Evolutionary conservation across 2,113 vertebrate genomes (phyloP).

Genomic region (Terrapene triunguis): DNA sequence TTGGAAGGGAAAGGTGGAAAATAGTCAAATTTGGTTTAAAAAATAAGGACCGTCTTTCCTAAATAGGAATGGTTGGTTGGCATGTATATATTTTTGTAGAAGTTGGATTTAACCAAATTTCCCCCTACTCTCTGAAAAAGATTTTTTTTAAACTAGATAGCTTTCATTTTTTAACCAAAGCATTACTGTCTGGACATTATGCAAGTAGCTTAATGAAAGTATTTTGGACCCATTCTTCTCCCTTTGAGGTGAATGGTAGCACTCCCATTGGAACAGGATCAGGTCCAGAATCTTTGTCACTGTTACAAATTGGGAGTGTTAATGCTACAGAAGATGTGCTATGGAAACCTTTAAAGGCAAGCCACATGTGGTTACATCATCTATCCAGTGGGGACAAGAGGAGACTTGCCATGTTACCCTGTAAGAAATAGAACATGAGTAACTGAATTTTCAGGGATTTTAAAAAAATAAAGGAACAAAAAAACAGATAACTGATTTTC

Average conservation of each 20-base stretch:
- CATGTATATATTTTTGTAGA: neutral
- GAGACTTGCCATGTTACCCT: neutral
- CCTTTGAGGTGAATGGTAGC: neutral
- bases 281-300: neutral
- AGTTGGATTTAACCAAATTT: neutral
- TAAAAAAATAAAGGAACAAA: neutral
- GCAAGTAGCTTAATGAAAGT: neutral
- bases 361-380: neutral
- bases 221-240: neutral
- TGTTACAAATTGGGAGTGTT: neutral
- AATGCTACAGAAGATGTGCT: neutral
- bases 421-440: neutral
- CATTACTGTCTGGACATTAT: neutral
- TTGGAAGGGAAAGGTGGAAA: neutral
- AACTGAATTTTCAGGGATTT: neutral
- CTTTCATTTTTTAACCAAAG: neutral
- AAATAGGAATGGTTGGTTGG: neutral
- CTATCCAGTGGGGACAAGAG: neutral
- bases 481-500: neutral
- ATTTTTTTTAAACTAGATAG: neutral
- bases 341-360: neutral
- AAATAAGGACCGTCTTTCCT: neutral
- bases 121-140: neutral
- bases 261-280: neutral
- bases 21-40: neutral